Evolutionary conservation across 30 jellyfish, hydroid and myxozoan species (phyloP).

Genomic region (Phacellophora camtschatica): DNA sequence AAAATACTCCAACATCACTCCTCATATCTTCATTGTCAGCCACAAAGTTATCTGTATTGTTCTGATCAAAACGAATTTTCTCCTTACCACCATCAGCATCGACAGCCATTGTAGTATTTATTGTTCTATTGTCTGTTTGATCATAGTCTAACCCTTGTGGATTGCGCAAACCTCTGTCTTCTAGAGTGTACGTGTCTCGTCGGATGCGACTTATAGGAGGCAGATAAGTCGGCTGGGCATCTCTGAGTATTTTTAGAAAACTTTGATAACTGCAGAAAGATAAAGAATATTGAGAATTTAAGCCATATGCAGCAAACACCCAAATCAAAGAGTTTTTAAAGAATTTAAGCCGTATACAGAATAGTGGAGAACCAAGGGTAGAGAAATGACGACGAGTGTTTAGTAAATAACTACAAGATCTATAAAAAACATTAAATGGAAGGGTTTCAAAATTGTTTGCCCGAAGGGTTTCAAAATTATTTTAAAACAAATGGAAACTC

Average conservation of each 20-base stretch:
- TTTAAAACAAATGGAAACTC: too few species aligned
- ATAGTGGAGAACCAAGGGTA: too few species aligned
- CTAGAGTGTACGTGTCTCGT: slow-evolving; percentile 28
- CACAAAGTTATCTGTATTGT: not conserved
- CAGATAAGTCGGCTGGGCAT: slow-evolving; percentile 45
- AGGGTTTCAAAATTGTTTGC: too few species aligned
- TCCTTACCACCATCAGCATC: not conserved
- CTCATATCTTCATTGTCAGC: not conserved
- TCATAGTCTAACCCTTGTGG: not conserved
- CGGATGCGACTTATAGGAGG: slow-evolving; percentile 18
- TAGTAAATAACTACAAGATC: too few species aligned
- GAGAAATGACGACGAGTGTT: too few species aligned
- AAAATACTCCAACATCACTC: not conserved
- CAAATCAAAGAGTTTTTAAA: too few species aligned
- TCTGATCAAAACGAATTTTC: not conserved
- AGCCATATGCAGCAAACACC: not conserved
- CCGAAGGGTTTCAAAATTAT: too few species aligned
- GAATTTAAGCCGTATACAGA: too few species aligned
- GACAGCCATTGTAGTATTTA: not conserved
- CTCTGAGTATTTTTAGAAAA: not conserved
- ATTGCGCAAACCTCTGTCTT: not conserved
- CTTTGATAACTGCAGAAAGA: slow-evolving; percentile 2
- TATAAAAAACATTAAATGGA: too few species aligned
- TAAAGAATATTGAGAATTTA: not conserved
- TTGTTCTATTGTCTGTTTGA: not conserved